Evolutionary conservation across 1,140 invertebrate species (phyloP).

Genomic region (Theocolax elegans): DNA sequence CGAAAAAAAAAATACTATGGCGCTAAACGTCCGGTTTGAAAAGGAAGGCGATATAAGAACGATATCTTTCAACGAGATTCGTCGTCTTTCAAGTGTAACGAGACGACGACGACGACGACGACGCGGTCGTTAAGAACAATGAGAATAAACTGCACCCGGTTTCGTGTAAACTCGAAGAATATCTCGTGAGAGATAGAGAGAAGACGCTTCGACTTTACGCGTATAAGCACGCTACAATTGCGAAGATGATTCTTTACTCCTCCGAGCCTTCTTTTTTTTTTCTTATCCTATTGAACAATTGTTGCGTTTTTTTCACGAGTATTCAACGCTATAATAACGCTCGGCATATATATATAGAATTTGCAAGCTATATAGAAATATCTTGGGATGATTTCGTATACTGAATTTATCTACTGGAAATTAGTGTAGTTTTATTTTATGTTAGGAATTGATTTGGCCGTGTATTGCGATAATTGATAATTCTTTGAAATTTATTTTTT

Average conservation of each 20-base stretch:
- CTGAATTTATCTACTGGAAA: too few species aligned
- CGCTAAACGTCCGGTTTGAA: not conserved
- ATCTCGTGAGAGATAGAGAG: too few species aligned
- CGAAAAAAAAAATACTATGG: not conserved
- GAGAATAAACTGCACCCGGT: not conserved
- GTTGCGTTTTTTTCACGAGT: not conserved
- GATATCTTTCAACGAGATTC: conserved; percentile 7
- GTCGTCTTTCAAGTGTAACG: conserved; percentile 30
- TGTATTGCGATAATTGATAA: too few species aligned
- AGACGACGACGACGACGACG: conserved; percentile 4
- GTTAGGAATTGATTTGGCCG: too few species aligned
- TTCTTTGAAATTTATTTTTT: too few species aligned
- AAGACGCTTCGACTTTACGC: not conserved
- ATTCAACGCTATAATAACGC: too few species aligned
- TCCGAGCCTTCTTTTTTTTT: not conserved
- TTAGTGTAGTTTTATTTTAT: too few species aligned
- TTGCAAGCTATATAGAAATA: too few species aligned
- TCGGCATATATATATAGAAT: too few species aligned
- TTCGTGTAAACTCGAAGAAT: too few species aligned
- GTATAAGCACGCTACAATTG: not conserved
- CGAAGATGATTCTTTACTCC: too few species aligned
- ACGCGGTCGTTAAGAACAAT: conserved; percentile 32
- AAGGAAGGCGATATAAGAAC: not conserved
- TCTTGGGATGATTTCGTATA: too few species aligned
- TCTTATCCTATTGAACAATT: not conserved